Base-by-base conservation (phyloP, 2,113 vertebrate species). In the Corvus moneduloides region DNA sequence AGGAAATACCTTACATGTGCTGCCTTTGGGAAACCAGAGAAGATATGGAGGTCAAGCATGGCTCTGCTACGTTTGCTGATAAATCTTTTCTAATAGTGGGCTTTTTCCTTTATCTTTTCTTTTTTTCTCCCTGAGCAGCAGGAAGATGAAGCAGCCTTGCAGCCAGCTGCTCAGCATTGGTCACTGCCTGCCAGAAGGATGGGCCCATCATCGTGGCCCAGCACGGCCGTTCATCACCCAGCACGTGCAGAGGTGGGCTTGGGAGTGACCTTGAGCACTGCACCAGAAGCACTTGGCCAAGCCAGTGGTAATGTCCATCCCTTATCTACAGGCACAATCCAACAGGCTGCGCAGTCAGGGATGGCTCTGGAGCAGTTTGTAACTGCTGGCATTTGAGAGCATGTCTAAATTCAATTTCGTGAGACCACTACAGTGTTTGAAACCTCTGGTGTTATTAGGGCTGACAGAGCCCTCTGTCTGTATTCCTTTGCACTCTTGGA, bases 1-100 rank as follows among this genome's bases (percentile, higher is more conserved):
- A 91, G 96, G 93, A 95, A 96, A 82, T 91, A 84, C 33, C 71
- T 92, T 89, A 63, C 75, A 93, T 41, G 68, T 86, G 73, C 81
- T 93, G 72, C 78, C 92, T 94, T 87, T 84, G 73, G 88, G 88
- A 92, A 90, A 28, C 71, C 71, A 79, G 67, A 44, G 59, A 84
- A 91, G 94, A 93, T 95, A 78, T 0, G n/a, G 62, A 93, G 48
- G 78, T 85, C 66, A 79, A 75, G 56, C 43, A 48, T 33, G 28
- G 79, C 82, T 94, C 30, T 90, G 37, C 54, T 76, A 46, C 0
- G 0, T 89, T 91, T 76, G 63, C 75, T 92, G 91, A 92, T 94
- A 92, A 88, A 93, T 96, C 73, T 96, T 95, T 90, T 69, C 52
- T 77, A 77, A 49, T 24, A 52, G 55, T 30, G n/a, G 15, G 3